Evolutionary conservation across 2,888 invertebrate genomes (phyloP), one percentile per base, ranked within the genome.

Genomic region (Xanthorhoe designata): DNA sequence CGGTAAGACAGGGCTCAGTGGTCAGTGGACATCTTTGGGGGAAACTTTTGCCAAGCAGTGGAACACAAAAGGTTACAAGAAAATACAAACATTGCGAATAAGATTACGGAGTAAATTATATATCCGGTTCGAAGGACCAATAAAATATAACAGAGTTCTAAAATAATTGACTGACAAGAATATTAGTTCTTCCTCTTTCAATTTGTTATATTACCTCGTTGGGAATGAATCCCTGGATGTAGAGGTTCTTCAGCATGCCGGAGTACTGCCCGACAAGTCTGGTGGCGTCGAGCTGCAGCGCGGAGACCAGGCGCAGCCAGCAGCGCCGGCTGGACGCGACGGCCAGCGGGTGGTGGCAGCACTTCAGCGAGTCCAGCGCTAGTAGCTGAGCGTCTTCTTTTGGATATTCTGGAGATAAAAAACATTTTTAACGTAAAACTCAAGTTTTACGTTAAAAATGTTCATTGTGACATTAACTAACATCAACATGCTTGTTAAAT

Each of bases 261-360:
- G 94, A 90, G 78, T 95, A 94, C 50, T 92, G 87, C 0, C 92
- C 91, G 45, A 97, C 93, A 60, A 97, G 95, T 45, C 94, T 88
- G 62, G 89, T 91, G 0, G 96, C 94, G 57, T 94, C 92, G 0
- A 95, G 87, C 15, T 94, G 90, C 50, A 96, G 89, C 74, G 94
- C 92, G 60, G 94, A 92, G 3, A 94, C 86, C 51, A 96, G 94
- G 69, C 94, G 95, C 55, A 94, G 84, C 98, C 98, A 98, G 50
- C 97, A 90, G 75, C 95, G 92, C 5, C 94, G 90, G 72, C 94
- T 92, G 29, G 94, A 89, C 19, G 90, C 88, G 24, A 94, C 90
- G 47, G 97, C 94, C 47, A 95, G 94, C 1, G 97, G 97, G 87
- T 98, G 96, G 87, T 98, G 97, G 57, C 96, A 94, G 50, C 96